Evolutionary conservation across 2,113 vertebrate genomes (phyloP), one percentile per base, ranked within the genome.

Genomic region (Silurus glanis): DNA sequence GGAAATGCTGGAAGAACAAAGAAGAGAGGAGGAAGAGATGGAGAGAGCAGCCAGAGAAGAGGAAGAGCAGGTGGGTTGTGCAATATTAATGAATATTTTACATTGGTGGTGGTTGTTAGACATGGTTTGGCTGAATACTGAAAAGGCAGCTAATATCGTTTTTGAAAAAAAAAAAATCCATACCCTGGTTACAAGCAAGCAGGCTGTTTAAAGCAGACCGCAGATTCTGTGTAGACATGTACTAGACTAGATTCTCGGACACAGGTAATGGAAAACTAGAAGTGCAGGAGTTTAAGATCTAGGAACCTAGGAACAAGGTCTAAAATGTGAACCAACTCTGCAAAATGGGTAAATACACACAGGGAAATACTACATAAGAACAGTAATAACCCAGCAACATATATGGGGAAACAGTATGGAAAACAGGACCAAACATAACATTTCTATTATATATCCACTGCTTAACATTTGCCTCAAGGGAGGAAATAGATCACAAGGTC

Each of bases 1-100:
- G 94, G 97, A 98, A 93, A 95, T 97, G 96, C 83, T 99, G 94
- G 97, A 98, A 93, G 97, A 99, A 89, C 96, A 97, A 91, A 96
- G 94, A 93, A 95, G 96, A 88, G 97, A 98, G 92, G 96, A 94
- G 0, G 93, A 94, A 92, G 96, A 96, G 92, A 91, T 94, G 91
- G 94, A 95, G 94, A 90, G 95, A 97, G 91, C 95, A 97, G 82
- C 71, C 28, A 86, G 83, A 69, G 82, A 87, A 95, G 96, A 97
- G 92, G 97, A 98, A 92, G 91, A 93, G 28, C 91, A 93, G 94
- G 94, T 94, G 37, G 84, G 91, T 87, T 19, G 9, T 53, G 14
- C 17, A 53, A 58, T 64, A 62, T 53, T 69, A 37, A n/a, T 25
- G 37, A 53, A 25, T 56, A 78, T 78, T 78, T 51, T 55, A 76